Conservation (phyloP, 2,888 invertebrate genomes). For the Microplitis manilae region DNA sequence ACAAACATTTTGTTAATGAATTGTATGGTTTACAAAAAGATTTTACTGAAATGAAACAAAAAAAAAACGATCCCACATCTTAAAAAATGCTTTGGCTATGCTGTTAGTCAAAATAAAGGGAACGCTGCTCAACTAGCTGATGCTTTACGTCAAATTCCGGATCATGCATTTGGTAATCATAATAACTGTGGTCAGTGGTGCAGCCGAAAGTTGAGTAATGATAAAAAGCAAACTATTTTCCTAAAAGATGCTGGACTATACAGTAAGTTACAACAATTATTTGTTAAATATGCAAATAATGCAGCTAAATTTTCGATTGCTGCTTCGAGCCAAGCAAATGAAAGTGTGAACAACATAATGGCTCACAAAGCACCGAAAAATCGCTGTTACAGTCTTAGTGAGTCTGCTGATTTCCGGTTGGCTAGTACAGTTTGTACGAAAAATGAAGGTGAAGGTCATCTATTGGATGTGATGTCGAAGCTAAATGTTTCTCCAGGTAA, state of each 20-base stretch:
- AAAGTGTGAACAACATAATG: constrained; percentile 51
- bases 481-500: constrained; percentile 19
- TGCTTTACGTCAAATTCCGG: constrained; percentile 26
- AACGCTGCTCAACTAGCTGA: constrained; percentile 18
- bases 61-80: constrained; percentile 17
- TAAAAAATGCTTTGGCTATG: constrained; percentile 23
- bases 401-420: constrained; percentile 35
- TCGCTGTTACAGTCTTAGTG: constrained; percentile 32
- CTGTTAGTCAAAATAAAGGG: constrained; percentile 31
- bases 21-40: constrained; percentile 10
- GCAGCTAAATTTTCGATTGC: constrained; percentile 50
- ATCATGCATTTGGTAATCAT: constrained; percentile 34
- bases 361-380: constrained; percentile 53
- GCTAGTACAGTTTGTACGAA: constrained; percentile 35
- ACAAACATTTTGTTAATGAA: constrained; percentile 20
- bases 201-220: background rate
- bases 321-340: constrained; percentile 50
- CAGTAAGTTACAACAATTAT: constrained; percentile 37
- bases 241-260: constrained; percentile 30
- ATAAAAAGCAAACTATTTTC: constrained; percentile 15
- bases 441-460: constrained; percentile 39
- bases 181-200: constrained; percentile 36
- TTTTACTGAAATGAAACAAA: constrained; percentile 13
- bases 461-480: constrained; percentile 31
- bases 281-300: constrained; percentile 47